A percentile compares a stretch with the other conserved stretches of the same genome.
These are phyloP conservation scores for Leuctra nigra DNA, from an alignment of 2,888 invertebrate species.

Conservation along the genomic window DNA sequence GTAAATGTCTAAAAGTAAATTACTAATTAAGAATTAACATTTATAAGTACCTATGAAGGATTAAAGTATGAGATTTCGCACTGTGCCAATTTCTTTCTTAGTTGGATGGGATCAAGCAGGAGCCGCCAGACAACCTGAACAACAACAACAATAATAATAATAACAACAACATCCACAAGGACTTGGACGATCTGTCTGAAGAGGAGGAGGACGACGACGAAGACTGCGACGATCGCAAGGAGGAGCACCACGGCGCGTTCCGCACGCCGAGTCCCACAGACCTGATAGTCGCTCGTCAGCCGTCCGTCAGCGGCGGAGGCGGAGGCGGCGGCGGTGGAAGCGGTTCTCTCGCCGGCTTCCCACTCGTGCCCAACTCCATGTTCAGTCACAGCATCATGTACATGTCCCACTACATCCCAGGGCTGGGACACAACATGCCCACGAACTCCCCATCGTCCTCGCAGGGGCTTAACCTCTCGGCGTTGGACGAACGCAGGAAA, in stretches of 20 bases:
- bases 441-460: slow-evolving; percentile 15
- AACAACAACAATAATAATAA: slow-evolving; percentile 31
- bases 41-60: too few relatives aligned
- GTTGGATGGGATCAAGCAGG: slow-evolving; percentile 50
- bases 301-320: slow-evolving; percentile 27
- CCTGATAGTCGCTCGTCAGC: slow-evolving; percentile 31
- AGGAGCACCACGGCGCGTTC: slow-evolving; percentile 27
- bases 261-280: slow-evolving; percentile 33
- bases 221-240: slow-evolving; percentile 23
- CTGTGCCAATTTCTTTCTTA: too few relatives aligned
- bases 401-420: slow-evolving; percentile 80
- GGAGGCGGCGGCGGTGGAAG: too few relatives aligned
- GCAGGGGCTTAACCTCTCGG: slow-evolving; percentile 27
- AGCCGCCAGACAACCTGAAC: slow-evolving; percentile 46
- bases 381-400: slow-evolving; percentile 87
- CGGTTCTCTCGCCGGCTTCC: slow-evolving; percentile 49
- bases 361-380: slow-evolving; percentile 81
- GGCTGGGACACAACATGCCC: slow-evolving; percentile 33
- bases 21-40: too few relatives aligned
- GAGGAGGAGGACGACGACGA: slow-evolving; percentile 46
- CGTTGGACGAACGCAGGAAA: slow-evolving; percentile 74
- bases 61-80: too few relatives aligned
- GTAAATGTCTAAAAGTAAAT: too few relatives aligned
- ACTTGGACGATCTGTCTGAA: slow-evolving; percentile 48
- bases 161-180: slow-evolving; percentile 39